Evolutionary conservation across 2,888 invertebrate species (phyloP).

Genomic region (Hofmannophila pseudospretella): DNA sequence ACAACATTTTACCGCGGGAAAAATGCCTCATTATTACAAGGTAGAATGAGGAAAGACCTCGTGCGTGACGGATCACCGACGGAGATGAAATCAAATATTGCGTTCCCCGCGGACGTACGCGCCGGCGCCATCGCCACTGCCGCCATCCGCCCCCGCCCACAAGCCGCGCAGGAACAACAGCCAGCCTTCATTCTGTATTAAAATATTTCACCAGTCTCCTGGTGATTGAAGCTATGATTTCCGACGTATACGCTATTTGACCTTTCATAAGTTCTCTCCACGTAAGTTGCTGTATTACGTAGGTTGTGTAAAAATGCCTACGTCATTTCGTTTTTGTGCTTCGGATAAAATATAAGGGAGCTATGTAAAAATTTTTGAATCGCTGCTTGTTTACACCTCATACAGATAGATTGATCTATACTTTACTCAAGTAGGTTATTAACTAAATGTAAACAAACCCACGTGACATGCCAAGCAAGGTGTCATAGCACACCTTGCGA

Average conservation of each 20-base stretch:
- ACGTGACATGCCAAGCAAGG: too few species aligned
- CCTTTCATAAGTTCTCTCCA: constrained; percentile 17
- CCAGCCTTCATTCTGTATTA: constrained; percentile 39
- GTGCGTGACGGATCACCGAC: constrained; percentile 48
- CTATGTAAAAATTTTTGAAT: too few species aligned
- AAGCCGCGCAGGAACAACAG: constrained; percentile 14
- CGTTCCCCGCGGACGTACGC: constrained; percentile 24
- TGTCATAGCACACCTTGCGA: too few species aligned
- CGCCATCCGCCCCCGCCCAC: neutral
- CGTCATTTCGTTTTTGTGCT: too few species aligned
- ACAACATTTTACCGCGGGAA: neutral
- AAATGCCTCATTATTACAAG: constrained; percentile 7
- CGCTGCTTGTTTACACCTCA: too few species aligned
- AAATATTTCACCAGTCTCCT: constrained; percentile 34
- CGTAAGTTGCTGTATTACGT: constrained; percentile 4
- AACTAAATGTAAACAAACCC: too few species aligned
- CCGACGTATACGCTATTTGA: constrained; percentile 17
- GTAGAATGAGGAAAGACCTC: constrained; percentile 24
- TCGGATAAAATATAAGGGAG: too few species aligned
- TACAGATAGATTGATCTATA: too few species aligned
- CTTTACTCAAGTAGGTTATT: too few species aligned
- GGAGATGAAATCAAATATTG: constrained; percentile 56
- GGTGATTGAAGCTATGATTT: constrained; percentile 24
- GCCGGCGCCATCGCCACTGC: constrained; percentile 12
- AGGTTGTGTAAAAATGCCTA: too few species aligned